Percentiles rank a stretch among this genome's conserved stretches.
Evolutionary conservation across 2,888 invertebrate species (phyloP).

Genomic region (Metalampra italica): DNA sequence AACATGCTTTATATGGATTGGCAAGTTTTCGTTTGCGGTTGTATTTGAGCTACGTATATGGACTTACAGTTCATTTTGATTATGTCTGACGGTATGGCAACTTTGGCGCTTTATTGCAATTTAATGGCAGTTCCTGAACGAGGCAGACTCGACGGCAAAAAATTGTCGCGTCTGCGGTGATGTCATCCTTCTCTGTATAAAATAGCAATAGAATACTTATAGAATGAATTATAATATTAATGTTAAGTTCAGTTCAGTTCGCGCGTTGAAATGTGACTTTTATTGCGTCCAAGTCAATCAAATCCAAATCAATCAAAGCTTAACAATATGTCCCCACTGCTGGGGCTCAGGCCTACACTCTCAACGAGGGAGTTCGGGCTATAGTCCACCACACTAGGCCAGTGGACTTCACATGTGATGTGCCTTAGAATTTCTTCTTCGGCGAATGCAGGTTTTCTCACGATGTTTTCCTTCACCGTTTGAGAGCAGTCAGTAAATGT

Average conservation of each 20-base stretch:
- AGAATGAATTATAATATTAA: not conserved
- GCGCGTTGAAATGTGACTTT: not conserved
- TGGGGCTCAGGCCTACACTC: too few species aligned
- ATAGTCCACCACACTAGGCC: too few species aligned
- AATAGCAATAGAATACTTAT: not conserved
- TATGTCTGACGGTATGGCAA: constrained; percentile 16
- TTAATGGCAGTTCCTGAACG: constrained; percentile 36
- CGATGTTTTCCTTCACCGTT: too few species aligned
- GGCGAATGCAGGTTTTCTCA: too few species aligned
- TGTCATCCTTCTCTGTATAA: constrained; percentile 38
- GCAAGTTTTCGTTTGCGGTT: constrained; percentile 5
- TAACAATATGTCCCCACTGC: too few species aligned
- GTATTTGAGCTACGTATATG: constrained; percentile 11
- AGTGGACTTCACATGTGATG: too few species aligned
- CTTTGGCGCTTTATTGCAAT: constrained; percentile 34
- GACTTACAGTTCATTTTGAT: constrained; percentile 21
- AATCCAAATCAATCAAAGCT: too few species aligned
- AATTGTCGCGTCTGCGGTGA: constrained; percentile 46
- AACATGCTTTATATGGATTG: constrained; percentile 28
- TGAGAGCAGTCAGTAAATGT: too few species aligned
- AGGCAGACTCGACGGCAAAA: constrained; percentile 44
- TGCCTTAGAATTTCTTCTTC: too few species aligned
- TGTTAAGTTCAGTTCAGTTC: not conserved
- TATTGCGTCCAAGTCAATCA: not conserved
- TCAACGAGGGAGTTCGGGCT: too few species aligned